phyloP scores from a whole-genome alignment of 2,113 vertebrate species.

The Carettochelys insculpta region DNA sequence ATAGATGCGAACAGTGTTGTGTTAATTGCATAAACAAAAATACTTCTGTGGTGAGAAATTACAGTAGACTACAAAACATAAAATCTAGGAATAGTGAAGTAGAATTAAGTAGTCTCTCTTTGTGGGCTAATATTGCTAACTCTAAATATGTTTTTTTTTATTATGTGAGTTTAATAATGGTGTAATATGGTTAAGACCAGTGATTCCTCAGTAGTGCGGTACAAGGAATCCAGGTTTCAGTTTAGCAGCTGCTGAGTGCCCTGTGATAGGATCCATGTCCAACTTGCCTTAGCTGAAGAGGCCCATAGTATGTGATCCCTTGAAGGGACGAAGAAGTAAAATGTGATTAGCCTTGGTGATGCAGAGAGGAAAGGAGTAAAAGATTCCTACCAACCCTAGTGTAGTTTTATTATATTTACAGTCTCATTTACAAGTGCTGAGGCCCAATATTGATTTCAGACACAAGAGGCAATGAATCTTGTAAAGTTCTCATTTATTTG shows the following conservation, averaged over 20 bases:
- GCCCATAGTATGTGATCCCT: neutral
- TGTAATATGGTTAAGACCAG: neutral
- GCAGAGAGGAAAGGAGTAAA: neutral
- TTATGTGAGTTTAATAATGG: neutral
- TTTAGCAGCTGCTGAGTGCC: neutral
- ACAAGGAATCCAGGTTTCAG: neutral
- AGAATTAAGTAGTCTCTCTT: neutral
- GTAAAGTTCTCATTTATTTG: neutral
- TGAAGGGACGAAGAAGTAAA: neutral
- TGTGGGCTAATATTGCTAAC: neutral
- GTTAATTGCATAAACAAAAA: slow-evolving; percentile 3
- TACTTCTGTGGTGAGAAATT: neutral
- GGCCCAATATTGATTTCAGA: neutral
- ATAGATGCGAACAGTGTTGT: neutral
- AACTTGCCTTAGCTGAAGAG: neutral
- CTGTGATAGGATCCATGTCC: neutral
- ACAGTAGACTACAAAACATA: neutral
- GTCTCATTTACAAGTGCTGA: neutral
- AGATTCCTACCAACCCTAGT: accelerated
- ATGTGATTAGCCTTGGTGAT: neutral
- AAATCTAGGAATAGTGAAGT: slow-evolving; percentile 1
- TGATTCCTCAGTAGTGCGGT: neutral
- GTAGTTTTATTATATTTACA: neutral
- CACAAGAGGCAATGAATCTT: neutral
- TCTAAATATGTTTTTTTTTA: neutral